Evolutionary conservation across 2,888 invertebrate species (phyloP).

Genomic region (Cremastobaeus sp.): DNA sequence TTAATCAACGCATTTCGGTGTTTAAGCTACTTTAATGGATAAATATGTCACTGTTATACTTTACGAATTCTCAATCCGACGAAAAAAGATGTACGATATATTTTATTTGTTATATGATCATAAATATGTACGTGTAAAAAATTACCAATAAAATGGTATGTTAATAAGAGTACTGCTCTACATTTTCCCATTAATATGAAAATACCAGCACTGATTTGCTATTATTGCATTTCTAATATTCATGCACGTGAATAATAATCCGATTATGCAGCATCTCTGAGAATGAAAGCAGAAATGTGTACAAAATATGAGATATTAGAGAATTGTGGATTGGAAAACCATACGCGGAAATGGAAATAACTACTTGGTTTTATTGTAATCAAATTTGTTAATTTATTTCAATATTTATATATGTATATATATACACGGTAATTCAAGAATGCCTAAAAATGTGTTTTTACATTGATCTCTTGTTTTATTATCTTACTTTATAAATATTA

Average conservation of each 20-base stretch:
- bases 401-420: conserved; percentile 39
- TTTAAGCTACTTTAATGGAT: conserved; percentile 29
- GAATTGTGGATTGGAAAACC: no score
- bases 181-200: neutral
- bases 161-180: conserved; percentile 2
- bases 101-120: conserved; percentile 33
- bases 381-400: conserved; percentile 40
- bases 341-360: conserved; percentile 1
- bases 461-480: conserved; percentile 24
- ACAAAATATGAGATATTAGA: no score
- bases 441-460: conserved; percentile 31
- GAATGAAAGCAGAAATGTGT: no score
- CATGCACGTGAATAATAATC: neutral
- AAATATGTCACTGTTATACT: conserved; percentile 27
- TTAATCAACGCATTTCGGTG: conserved; percentile 6
- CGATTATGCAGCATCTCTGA: no score
- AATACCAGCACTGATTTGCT: neutral
- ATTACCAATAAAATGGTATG: conserved; percentile 19
- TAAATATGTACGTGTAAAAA: conserved; percentile 32
- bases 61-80: conserved; percentile 7
- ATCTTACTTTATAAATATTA: conserved; percentile 48
- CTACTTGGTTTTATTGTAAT: conserved; percentile 30
- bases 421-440: conserved; percentile 39
- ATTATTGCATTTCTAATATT: neutral
- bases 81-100: conserved; percentile 21